Conservation (phyloP, 2,113 vertebrate species). For the Mola mola region DNA sequence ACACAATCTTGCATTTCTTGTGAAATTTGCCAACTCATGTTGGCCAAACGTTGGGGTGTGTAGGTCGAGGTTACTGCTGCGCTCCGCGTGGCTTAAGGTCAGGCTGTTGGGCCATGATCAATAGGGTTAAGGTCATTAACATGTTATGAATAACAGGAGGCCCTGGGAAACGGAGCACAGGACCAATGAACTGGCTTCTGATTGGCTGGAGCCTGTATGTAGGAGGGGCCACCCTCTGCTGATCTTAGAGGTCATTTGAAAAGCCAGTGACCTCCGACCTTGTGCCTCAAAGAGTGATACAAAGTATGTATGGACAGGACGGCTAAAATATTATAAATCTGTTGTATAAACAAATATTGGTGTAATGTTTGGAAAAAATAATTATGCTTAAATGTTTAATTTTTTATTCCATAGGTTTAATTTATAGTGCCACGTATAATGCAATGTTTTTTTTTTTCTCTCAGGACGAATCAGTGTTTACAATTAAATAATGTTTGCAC, state of each 20-base stretch:
- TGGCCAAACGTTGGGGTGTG: constrained; percentile 43
- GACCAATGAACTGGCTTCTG: constrained; percentile 24
- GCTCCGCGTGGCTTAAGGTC: constrained; percentile 58
- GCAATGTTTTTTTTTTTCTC: too few relatives aligned
- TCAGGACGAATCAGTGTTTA: too few relatives aligned
- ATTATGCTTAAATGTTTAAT: too few relatives aligned
- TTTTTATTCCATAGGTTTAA: too few relatives aligned
- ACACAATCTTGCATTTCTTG: background rate
- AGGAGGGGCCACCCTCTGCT: constrained; percentile 54
- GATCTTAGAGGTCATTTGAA: constrained; percentile 58
- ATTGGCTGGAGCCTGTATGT: constrained; percentile 62
- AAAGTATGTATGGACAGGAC: constrained; percentile 32
- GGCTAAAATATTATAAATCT: constrained; percentile 41
- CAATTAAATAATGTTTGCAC: too few relatives aligned
- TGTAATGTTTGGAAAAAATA: constrained; percentile 13
- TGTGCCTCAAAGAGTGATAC: constrained; percentile 29
- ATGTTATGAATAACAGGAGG: constrained; percentile 77
- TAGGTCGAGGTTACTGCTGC: constrained; percentile 28
- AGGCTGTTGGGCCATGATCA: constrained; percentile 65
- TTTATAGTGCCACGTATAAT: too few relatives aligned
- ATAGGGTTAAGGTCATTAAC: constrained; percentile 81
- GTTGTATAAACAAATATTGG: constrained; percentile 32
- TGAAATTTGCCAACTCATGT: constrained; percentile 55
- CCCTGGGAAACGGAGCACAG: constrained; percentile 71
- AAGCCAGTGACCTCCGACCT: constrained; percentile 68